Evolutionary conservation across 2,888 invertebrate genomes (phyloP), one percentile per base, ranked within the genome.

Genomic region (Campoletis raptor): DNA sequence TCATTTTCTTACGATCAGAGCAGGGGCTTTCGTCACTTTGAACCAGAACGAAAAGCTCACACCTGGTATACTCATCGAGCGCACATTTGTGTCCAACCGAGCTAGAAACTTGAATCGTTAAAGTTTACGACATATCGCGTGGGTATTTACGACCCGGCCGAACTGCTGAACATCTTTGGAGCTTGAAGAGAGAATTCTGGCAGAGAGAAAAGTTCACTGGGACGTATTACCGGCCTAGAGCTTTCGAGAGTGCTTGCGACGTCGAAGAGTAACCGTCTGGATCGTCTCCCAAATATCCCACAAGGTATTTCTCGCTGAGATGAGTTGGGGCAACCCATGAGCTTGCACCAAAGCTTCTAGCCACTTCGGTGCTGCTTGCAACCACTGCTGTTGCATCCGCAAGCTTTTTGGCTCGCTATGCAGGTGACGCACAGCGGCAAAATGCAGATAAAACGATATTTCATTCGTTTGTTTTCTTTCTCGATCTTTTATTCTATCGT

Each of bases 71-170:
- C 81, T 36, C 74, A 48, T 21, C 48, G 40, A 72, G 69, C 61
- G 42, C 70, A 52, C 73, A 45, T 48, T 77, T 12, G 54, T 73
- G 84, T 74, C 81, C 78, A 36, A 70, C 48, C 66, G 54, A 69
- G 64, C n/a, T 54, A 54, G 76, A 85, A 91, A 91, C 88, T 91
- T 82, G 85, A 90, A 90, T 86, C 90, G 90, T 91, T 91, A 90
- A 91, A 90, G 84, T 91, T 91, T 90, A 91, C 81, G 88, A 82
- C 89, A 87, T 88, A 89, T 90, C 83, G 85, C 88, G 72, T 81
- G 57, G 74, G 88, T 89, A 90, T 91, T 91, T 91, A 91, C 90
- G 91, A 89, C 79, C 73, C 42, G 57, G n/a, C 66, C 30, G 69
- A 12, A 61, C 40, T 30, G 79, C 67, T 73, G 57, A 74, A 67